A percentile compares a stretch with the other conserved stretches of the same genome.
phyloP scores from a whole-genome alignment of 2,113 vertebrate genomes.

The Turnix velox region DNA sequence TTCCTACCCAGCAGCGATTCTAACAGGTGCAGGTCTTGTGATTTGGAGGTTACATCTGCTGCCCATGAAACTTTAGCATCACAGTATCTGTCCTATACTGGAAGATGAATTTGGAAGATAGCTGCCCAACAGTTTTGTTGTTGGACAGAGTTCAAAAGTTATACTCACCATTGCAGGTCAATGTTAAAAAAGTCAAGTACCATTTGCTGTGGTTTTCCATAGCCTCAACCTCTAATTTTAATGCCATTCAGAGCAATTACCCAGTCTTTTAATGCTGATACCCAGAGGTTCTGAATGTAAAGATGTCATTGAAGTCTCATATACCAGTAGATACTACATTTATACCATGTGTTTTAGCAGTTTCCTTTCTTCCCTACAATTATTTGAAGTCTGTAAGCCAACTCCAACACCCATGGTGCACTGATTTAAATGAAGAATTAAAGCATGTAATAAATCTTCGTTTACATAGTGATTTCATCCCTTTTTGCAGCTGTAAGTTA shows the following conservation, averaged over 20 bases:
- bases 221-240: background rate
- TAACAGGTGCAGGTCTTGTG: background rate
- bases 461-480: constrained; percentile 30
- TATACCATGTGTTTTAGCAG: constrained; percentile 3
- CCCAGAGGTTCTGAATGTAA: background rate
- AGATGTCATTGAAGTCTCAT: background rate
- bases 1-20: background rate
- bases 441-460: constrained; percentile 12
- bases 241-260: background rate
- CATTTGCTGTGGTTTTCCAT: background rate
- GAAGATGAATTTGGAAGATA: background rate
- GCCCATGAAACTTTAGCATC: background rate
- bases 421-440: constrained; percentile 25
- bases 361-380: constrained; percentile 31
- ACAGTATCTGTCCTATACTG: background rate
- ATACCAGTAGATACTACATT: background rate
- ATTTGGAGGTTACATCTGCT: background rate
- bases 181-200: background rate
- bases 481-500: background rate
- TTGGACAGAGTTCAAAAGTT: background rate
- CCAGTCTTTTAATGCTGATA: background rate
- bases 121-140: background rate
- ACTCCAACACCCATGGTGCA: background rate
- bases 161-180: background rate
- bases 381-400: constrained; percentile 41